Conservation (phyloP, 1,140 invertebrate species). For the Papilio dardanus region DNA sequence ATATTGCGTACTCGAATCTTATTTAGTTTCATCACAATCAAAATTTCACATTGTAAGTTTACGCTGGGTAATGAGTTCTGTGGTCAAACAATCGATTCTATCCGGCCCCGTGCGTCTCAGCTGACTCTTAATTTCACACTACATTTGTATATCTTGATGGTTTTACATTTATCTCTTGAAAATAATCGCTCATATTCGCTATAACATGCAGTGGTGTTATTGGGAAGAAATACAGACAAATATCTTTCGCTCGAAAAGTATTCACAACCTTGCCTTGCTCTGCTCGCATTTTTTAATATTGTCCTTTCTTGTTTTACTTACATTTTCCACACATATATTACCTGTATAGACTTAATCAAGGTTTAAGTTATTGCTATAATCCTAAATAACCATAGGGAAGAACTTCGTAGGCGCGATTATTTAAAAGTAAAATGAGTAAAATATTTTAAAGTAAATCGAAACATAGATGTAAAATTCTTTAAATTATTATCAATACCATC, state of each 20-base stretch:
- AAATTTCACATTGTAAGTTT: constrained; percentile 68
- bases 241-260: too few species aligned
- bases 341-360: background rate
- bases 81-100: constrained; percentile 72
- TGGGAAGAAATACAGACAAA: too few species aligned
- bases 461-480: background rate
- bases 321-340: background rate
- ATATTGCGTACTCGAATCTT: constrained; percentile 51
- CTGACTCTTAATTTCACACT: constrained; percentile 71
- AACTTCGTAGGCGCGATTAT: background rate
- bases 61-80: constrained; percentile 73
- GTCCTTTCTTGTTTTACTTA: background rate
- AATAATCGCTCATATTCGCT: constrained; percentile 43
- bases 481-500: background rate
- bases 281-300: too few species aligned
- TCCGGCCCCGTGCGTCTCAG: constrained; percentile 48
- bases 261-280: too few species aligned
- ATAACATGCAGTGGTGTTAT: background rate
- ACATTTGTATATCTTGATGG: constrained; percentile 56
- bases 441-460: background rate
- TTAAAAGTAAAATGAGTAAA: background rate
- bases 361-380: background rate
- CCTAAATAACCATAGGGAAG: background rate
- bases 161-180: constrained; percentile 48
- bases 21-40: constrained; percentile 56